A percentile compares a stretch with the other conserved stretches of the same genome.
These are phyloP conservation scores for Ardeotis arabs DNA, from an alignment of 2,113 vertebrate genomes.

Conservation along the genomic window DNA sequence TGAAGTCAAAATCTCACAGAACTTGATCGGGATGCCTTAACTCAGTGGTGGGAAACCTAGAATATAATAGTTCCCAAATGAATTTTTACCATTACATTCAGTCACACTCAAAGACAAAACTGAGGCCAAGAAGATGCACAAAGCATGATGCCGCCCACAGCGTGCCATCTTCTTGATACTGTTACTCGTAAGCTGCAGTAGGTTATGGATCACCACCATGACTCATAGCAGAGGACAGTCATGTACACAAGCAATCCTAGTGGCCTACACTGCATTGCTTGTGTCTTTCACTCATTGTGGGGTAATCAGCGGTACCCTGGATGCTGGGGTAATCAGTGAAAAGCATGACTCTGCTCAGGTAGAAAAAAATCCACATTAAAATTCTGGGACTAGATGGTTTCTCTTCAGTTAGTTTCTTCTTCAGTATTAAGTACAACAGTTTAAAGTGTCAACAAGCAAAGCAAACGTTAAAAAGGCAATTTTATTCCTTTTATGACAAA, in stretches of 20 bases:
- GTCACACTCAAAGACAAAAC: background rate
- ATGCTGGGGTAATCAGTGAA: background rate
- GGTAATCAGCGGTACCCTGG: background rate
- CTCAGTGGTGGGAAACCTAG: background rate
- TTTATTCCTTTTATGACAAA: background rate
- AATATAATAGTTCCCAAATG: background rate
- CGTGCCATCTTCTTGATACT: background rate
- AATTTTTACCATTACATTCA: background rate
- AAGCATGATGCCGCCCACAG: background rate
- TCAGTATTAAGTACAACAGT: background rate
- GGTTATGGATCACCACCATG: background rate
- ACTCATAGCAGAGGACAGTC: background rate
- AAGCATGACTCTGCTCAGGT: background rate
- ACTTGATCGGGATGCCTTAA: background rate
- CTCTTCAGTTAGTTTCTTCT: background rate
- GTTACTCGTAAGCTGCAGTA: background rate
- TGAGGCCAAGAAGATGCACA: background rate
- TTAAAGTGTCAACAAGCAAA: background rate
- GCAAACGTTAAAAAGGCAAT: background rate
- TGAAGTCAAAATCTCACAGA: background rate
- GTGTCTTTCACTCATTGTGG: background rate
- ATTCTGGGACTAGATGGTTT: background rate
- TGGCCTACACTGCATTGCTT: background rate
- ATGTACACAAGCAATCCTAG: background rate
- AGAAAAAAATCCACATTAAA: background rate